phyloP scores from a whole-genome alignment of 1,140 invertebrate genomes.

The Lasioglossum albipes region DNA sequence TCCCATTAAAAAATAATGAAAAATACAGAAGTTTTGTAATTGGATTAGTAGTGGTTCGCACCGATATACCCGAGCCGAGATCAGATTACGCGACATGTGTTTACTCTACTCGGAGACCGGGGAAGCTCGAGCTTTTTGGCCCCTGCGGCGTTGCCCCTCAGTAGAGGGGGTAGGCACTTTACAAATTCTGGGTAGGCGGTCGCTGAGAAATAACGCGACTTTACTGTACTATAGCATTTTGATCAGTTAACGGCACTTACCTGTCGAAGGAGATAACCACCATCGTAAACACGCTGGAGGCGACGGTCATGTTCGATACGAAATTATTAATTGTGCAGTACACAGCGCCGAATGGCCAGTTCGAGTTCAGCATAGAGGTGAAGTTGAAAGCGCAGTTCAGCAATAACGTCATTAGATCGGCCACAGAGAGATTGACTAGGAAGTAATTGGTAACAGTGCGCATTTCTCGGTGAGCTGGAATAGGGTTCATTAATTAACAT shows the following conservation, averaged over 20 bases:
- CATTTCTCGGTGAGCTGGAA: neutral
- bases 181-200: too few species aligned
- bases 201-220: too few species aligned
- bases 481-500: neutral
- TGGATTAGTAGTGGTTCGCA: too few species aligned
- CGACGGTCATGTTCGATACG: neutral
- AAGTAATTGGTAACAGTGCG: conserved; percentile 4
- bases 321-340: conserved; percentile 6
- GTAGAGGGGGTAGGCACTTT: too few species aligned
- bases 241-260: neutral
- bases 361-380: neutral
- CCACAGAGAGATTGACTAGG: neutral
- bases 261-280: neutral
- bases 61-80: too few species aligned
- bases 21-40: too few species aligned
- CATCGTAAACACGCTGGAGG: neutral
- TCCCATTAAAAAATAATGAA: too few species aligned
- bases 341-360: neutral
- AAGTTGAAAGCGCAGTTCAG: conserved; percentile 1
- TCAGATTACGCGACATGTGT: too few species aligned
- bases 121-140: too few species aligned
- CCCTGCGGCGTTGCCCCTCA: too few species aligned
- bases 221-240: too few species aligned
- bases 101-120: too few species aligned
- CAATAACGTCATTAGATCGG: neutral